Base-by-base conservation (phyloP, 2,113 vertebrate genomes). In the Callipepla californica region DNA sequence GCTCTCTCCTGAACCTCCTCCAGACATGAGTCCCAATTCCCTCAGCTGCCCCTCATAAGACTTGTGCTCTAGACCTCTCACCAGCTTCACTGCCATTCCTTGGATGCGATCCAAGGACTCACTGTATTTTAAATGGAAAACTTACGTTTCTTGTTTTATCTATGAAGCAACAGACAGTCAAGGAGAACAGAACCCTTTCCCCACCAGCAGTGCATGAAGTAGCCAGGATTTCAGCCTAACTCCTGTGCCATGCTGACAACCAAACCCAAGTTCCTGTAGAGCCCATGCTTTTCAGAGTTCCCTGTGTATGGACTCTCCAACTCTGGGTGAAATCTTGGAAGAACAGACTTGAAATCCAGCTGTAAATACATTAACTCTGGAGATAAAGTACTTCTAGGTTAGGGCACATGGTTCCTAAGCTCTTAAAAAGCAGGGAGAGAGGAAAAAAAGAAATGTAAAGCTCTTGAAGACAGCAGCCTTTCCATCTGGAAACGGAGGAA, bases 181-280 rank as follows among this genome's bases (percentile, higher is more conserved):
- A 20, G 51, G 75, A 61, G 15, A 89, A 72, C 3, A 87, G 78
- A 62, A 87, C 18, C 25, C 30, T 10, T 72, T 83, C 36, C 47
- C 38, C 17, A 32, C 11, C 25, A 57, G 40, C 58, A 72, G 47
- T 26, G 53, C 59, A 67, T 23, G 22, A 66, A 21, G 32, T 44
- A 79, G 45, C 28, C 9, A 65, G 38, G 18, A 51, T 55, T 61
- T 30, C 59, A 0, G 0, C 28, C 53, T 36, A 17, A 67, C 30
- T 34, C 34, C 42, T 48, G 28, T 45, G 57, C 32, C 32, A 18
- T 2, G 21, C 25, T 6, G 2, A 57, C 1, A 0, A 47, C 16
- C 11, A 36, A 36, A 36, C 34, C 7, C 34, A 36, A 36, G n/a
- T 66, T 76, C 66, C 45, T 58, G 69, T 13, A 38, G 36, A 4